phyloP scores from a whole-genome alignment of 2,113 vertebrate genomes.

The Nothobranchius furzeri region DNA sequence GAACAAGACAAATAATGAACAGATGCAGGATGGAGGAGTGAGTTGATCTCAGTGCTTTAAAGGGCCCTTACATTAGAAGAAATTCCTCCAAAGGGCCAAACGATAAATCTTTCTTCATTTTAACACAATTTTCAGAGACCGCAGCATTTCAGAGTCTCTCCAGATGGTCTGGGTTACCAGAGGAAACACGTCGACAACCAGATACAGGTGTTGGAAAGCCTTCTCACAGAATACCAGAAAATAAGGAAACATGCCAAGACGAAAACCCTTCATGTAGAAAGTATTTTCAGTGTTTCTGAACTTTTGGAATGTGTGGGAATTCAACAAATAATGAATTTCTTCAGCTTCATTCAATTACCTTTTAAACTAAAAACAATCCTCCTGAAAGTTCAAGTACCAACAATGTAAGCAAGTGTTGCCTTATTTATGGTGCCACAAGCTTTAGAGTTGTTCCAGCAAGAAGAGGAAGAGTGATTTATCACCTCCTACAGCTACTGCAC shows the following conservation, averaged over 20 bases:
- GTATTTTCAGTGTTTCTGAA: neutral
- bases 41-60: slow-evolving; percentile 12
- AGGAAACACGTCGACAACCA: slow-evolving; percentile 11
- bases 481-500: slow-evolving; percentile 26
- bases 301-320: neutral
- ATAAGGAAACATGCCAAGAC: neutral
- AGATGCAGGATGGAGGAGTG: neutral
- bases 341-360: neutral
- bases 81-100: neutral
- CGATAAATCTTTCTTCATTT: neutral
- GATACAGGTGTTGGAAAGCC: slow-evolving; percentile 6
- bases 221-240: neutral
- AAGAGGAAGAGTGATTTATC: slow-evolving; percentile 35
- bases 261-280: neutral
- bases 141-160: slow-evolving; percentile 6
- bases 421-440: slow-evolving; percentile 47
- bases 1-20: slow-evolving; percentile 29
- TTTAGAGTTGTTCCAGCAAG: slow-evolving; percentile 14
- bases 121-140: slow-evolving; percentile 1
- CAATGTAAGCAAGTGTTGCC: slow-evolving; percentile 9
- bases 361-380: neutral
- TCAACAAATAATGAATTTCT: neutral
- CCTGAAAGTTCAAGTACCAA: neutral
- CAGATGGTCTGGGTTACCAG: slow-evolving; percentile 2
- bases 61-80: neutral